Conservation (phyloP, 2,113 vertebrate genomes). For the Perca fluviatilis region DNA sequence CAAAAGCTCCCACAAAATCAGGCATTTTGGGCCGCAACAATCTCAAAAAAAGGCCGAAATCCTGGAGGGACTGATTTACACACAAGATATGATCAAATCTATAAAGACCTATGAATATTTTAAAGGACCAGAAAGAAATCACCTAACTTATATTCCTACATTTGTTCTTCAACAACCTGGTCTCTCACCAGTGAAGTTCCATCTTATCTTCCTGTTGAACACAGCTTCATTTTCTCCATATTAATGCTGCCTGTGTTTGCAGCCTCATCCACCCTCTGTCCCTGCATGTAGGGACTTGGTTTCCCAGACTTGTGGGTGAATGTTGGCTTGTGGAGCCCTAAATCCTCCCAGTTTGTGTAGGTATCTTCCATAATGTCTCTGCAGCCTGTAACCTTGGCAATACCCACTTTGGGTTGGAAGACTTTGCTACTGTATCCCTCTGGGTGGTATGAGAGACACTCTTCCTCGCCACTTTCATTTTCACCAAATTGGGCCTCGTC, state of each 20-base stretch:
- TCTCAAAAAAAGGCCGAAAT: too few relatives aligned
- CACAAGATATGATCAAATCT: neutral
- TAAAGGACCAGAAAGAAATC: neutral
- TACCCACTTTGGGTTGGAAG: constrained; percentile 82
- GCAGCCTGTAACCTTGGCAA: constrained; percentile 36
- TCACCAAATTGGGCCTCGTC: constrained; percentile 68
- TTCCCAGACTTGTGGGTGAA: constrained; percentile 75
- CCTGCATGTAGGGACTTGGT: constrained; percentile 42
- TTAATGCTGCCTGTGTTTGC: constrained; percentile 87
- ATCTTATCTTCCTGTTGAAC: constrained; percentile 37
- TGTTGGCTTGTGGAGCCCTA: constrained; percentile 84
- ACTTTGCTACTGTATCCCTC: constrained; percentile 87
- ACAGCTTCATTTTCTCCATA: constrained; percentile 66
- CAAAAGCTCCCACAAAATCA: too few relatives aligned
- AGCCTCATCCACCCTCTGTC: constrained; percentile 77
- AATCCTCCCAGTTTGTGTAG: constrained; percentile 83
- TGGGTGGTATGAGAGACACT: constrained; percentile 84
- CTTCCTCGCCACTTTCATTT: constrained; percentile 49
- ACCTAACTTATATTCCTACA: neutral
- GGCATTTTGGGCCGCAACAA: too few relatives aligned
- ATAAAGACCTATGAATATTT: neutral
- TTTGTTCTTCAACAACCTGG: neutral
- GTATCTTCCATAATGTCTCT: constrained; percentile 40
- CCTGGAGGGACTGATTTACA: too few relatives aligned
- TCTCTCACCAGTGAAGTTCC: neutral